Conservation (phyloP, 2,113 vertebrate species). For the Phrynosoma platyrhinos region DNA sequence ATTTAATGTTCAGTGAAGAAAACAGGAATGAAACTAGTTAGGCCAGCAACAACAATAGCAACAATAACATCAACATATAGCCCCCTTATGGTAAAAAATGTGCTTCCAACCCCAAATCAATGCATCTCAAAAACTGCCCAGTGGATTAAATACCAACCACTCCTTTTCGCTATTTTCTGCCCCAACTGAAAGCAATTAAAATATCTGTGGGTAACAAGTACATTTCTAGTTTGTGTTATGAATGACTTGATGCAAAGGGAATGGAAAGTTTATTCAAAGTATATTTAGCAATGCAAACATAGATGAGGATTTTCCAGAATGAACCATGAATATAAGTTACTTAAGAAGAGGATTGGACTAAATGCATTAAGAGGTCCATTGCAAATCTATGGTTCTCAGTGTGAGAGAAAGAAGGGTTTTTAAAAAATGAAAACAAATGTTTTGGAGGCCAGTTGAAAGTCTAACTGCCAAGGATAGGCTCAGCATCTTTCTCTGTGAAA, state of each 20-base stretch:
- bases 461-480: neutral
- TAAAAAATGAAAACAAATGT: neutral
- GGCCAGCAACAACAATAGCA: neutral
- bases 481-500: neutral
- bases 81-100: constrained; percentile 47
- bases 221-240: neutral
- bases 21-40: neutral
- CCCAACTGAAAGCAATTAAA: constrained; percentile 23
- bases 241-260: neutral
- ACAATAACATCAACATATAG: constrained; percentile 37
- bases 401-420: neutral
- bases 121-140: constrained; percentile 48
- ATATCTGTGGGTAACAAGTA: neutral
- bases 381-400: neutral
- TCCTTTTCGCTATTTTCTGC: constrained; percentile 18
- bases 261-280: neutral
- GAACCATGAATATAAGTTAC: neutral
- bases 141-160: neutral
- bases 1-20: neutral
- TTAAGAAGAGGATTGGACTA: neutral
- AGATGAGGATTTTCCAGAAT: neutral
- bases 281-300: neutral
- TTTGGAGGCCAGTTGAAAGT: neutral
- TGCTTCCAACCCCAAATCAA: constrained; percentile 19
- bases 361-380: neutral